Base-by-base conservation (phyloP, 2,797 vertebrate species). In the Betta splendens region DNA sequence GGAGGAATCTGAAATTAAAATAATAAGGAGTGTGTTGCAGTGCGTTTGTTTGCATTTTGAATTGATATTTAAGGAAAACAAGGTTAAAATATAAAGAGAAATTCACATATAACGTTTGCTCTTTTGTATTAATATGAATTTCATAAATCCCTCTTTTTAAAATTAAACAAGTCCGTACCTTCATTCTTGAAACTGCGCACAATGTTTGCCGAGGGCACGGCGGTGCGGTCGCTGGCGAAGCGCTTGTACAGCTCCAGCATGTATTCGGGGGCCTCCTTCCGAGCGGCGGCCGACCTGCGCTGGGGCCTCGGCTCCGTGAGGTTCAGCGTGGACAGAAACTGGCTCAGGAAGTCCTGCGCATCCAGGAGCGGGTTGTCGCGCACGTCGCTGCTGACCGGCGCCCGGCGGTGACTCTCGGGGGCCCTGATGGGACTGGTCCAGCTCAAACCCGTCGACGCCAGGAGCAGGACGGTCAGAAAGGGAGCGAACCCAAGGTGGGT, bases 211-310 rank as follows among this genome's bases (percentile, higher is more conserved):
- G 94, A 94, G 0, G 96, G 94, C 85, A 92, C 89, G 7, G 92
- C 91, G 3, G 93, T 91, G 51, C 80, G 92, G 69, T 97, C 94
- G 0, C 85, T 92, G 39, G 93, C 89, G 42, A 97, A 98, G 49
- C 87, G 93, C 72, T 95, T 92, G 85, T 97, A 99, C 47, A 98
- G 93, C 73, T 98, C 95, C 72, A 97, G 56, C 97, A 99, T 98
- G 87, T 95, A 98, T 73, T 98, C 95, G 13, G 95, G 94, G 0
- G 95, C 91, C 55, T 98, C 94, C 59, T 91, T 88, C 23, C 77
- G 93, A 72, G 81, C 83, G 11, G 58, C 33, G 3, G 18, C 84
- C 45, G 71, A 46, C 75, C 89, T 87, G 0, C 89, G 84, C 28
- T 79, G 77, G 16, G 91, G 88, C 79, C 79, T 87, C 57, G 91